A percentile compares a stretch with the other conserved stretches of the same genome.
These are phyloP conservation scores for Sisyra terminalis DNA, from an alignment of 2,888 invertebrate species.

Conservation along the genomic window DNA sequence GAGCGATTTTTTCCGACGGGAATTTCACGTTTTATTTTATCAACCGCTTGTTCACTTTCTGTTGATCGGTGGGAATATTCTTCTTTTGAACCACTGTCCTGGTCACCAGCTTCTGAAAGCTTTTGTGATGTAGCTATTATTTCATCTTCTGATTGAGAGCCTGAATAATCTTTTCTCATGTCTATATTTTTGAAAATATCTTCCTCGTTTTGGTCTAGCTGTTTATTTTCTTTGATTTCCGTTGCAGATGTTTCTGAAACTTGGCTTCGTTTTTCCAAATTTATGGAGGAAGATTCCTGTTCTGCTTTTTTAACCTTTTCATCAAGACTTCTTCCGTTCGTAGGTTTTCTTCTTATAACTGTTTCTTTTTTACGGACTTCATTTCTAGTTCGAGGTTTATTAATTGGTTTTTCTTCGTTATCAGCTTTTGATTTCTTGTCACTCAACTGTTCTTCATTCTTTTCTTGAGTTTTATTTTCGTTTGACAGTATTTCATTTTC, in stretches of 20 bases:
- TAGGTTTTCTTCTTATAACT: slow-evolving; percentile 6
- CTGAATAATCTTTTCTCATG: too few species aligned
- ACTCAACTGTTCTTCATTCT: slow-evolving; percentile 5
- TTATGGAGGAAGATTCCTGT: too few species aligned
- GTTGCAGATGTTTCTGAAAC: background rate
- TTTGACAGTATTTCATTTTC: slow-evolving; percentile 9
- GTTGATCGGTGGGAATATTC: background rate
- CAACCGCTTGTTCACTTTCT: background rate
- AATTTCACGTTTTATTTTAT: background rate
- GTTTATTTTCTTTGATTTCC: slow-evolving; percentile 6
- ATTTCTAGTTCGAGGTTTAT: slow-evolving; percentile 4
- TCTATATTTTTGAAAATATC: slow-evolving; percentile 2
- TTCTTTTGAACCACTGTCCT: background rate
- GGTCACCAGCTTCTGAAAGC: background rate
- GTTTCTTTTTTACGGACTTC: slow-evolving; percentile 8
- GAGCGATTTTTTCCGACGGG: too few species aligned
- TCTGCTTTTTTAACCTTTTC: slow-evolving; percentile 9
- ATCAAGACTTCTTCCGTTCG: slow-evolving; percentile 4
- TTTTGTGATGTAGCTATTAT: too few species aligned
- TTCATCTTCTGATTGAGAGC: too few species aligned
- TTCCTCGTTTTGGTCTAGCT: slow-evolving; percentile 8
- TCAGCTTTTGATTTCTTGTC: background rate
- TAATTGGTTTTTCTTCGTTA: background rate
- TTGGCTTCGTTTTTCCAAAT: background rate
- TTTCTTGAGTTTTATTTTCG: slow-evolving; percentile 7